A percentile compares a stretch with the other conserved stretches of the same genome.
Conservation (phyloP, 23 tunicate species). For the Trididemnum clinides region DNA sequence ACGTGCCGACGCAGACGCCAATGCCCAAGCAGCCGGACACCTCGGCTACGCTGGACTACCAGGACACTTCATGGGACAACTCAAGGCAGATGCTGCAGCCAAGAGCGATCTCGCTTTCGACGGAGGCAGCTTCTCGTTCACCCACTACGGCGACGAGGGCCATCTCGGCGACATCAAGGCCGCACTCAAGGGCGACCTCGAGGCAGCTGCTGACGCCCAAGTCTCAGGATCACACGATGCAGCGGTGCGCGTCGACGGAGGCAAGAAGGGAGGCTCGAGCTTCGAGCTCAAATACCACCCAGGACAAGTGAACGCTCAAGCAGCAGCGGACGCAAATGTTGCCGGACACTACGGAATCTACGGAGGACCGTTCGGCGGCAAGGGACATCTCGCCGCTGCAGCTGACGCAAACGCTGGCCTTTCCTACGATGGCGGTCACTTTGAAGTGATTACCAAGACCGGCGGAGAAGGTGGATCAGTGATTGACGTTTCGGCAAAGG, state of each 20-base stretch:
- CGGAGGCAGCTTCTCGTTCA: neutral
- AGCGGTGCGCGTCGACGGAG: neutral
- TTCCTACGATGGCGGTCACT: neutral
- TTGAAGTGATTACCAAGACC: slow-evolving; percentile 14
- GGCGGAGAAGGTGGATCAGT: neutral
- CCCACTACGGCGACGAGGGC: neutral
- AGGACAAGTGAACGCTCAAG: neutral
- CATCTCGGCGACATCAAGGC: neutral
- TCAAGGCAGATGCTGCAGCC: neutral
- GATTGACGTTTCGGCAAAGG: neutral
- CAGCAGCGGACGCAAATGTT: neutral
- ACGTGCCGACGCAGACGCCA: neutral
- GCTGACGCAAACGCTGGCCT: neutral
- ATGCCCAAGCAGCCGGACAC: neutral
- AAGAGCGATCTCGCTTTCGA: slow-evolving; percentile 7
- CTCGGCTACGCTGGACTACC: neutral
- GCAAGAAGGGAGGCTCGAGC: slow-evolving; percentile 2
- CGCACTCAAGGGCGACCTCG: neutral
- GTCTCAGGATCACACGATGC: slow-evolving; percentile 1
- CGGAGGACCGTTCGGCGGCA: slow-evolving; percentile 10
- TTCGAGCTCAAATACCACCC: neutral
- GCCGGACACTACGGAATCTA: neutral
- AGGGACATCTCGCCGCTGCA: neutral
- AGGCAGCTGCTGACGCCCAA: neutral
- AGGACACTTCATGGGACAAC: neutral